Conservation (phyloP, 2,113 vertebrate genomes). For the Speoplatyrhinus poulsoni region DNA sequence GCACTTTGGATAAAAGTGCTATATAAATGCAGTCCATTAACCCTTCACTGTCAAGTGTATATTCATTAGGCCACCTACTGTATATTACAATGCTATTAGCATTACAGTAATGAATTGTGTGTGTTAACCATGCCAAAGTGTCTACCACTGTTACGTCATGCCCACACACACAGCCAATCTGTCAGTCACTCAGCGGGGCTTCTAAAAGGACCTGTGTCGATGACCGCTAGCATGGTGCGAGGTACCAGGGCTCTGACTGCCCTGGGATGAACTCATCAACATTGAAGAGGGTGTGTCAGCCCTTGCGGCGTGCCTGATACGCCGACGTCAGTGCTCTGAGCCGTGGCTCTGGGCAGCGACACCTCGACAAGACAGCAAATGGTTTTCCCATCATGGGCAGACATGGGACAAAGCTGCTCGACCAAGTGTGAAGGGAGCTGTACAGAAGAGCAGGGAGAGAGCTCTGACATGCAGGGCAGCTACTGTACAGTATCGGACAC, state of each 20-base stretch:
- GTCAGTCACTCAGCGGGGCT: constrained; percentile 48
- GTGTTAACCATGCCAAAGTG: no score
- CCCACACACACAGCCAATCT: constrained; percentile 20
- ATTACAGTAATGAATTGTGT: no score
- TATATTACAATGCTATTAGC: no score
- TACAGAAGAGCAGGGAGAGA: neutral
- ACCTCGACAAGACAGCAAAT: neutral
- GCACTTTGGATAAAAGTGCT: no score
- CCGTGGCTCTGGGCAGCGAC: constrained; percentile 22
- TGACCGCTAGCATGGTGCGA: neutral
- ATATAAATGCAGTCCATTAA: no score
- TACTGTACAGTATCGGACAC: neutral
- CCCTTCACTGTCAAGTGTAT: no score
- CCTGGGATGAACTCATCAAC: constrained; percentile 54
- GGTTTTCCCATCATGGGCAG: neutral
- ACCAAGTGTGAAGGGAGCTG: constrained; percentile 5
- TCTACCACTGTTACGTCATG: neutral
- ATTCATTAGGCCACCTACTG: no score
- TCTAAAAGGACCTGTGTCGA: constrained; percentile 37
- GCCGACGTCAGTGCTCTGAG: constrained; percentile 29
- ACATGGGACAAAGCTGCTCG: neutral
- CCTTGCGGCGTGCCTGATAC: neutral
- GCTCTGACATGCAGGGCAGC: neutral
- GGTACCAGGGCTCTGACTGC: constrained; percentile 20
- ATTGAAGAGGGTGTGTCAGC: neutral